Base-by-base conservation (phyloP, 2,888 invertebrate genomes). In the Sinhomidia bicolor region DNA sequence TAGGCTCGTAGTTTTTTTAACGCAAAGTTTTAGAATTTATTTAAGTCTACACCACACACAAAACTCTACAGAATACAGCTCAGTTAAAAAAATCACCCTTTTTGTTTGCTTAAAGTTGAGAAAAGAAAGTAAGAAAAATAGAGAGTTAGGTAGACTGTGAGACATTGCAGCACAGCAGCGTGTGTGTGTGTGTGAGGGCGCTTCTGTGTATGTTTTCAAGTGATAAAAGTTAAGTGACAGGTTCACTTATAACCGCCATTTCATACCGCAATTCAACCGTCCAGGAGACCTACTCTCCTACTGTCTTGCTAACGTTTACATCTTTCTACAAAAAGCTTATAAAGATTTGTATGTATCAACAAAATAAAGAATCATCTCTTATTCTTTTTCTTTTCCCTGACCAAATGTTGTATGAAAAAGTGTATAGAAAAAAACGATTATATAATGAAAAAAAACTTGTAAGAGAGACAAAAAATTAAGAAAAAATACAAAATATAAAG, bases 141-240 rank as follows among this genome's bases (percentile, higher is more conserved):
- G 20, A 51, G 26, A 44, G 51, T 3, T 23, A 23, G 20, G n/a
- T 10, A 62, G 7, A 62, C 60, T 10, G 23, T 7, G 23, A 32
- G 57, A 17, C 29, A 79, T 57, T 44, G 57, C 23, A 12, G 17
- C 29, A 17, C 12, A 60, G 60, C 44, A 51, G 51, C 3, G 51
- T 51, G 51, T 51, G 51, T n/a, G 82, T 76, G 85, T 85, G 85
- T 85, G 36, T n/a, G n/a, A n/a, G n/a, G n/a, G n/a, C n/a, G n/a
- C n/a, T n/a, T n/a, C n/a, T n/a, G n/a, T n/a, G 82, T 76, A 78
- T 85, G 85, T 85, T 79, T 85, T 78, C 65, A 79, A 85, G 85
- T 79, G 85, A 85, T 85, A 85, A 85, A 85, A 85, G 78, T 65
- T 85, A 65, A 62, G 71, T 54, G 83, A 83, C 71, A 68, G 71